Evolutionary conservation across 1,140 invertebrate genomes (phyloP), one percentile per base, ranked within the genome.

Genomic region (Diachasma alloeum): DNA sequence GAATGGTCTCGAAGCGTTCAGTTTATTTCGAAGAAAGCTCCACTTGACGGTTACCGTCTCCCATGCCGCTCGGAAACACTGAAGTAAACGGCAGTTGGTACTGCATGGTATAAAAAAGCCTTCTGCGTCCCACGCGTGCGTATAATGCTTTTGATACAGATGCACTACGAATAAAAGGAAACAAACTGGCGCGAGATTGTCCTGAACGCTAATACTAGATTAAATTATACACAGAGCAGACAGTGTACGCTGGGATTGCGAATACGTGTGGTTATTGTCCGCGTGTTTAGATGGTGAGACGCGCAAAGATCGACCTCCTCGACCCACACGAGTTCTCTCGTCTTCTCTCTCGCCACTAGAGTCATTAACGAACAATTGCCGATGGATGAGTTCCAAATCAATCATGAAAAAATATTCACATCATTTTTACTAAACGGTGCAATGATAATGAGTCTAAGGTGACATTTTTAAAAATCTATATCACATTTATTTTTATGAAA

Each of bases 311-410:
- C 81, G 76, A 78, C 77, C 76, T 83, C 22, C 24, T 81, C 84
- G 79, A 83, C 84, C 84, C 84, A 85, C 84, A 76, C 83, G 75
- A 79, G 15, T 19, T 31, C 9, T 15, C 48, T 59, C 8, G 9
- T 59, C 53, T 46, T 71, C 80, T 77, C 59, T 78, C 81, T 81
- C 74, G 31, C 39, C 39, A 42, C 39, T 42, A 42, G 13, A 42
- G 39, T 42, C 39, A 42, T 42, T 42, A 42, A 42, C 1, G 13
- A 42, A 42, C 39, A 9, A 42, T 42, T 11, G 10, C 3, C 39
- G 39, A 42, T 42, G 10, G 39, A 42, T 42, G 39, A 42, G 39
- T 42, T 11, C 13, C 39, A 42, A 42, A 42, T 42, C 39, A 42
- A 42, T 42, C 56, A 59, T 59, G 56, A 19, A 8, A 59, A 59